These are phyloP conservation scores for Actenoides lindsayi DNA, from an alignment of 2,113 vertebrate genomes.

Conservation along the genomic window DNA sequence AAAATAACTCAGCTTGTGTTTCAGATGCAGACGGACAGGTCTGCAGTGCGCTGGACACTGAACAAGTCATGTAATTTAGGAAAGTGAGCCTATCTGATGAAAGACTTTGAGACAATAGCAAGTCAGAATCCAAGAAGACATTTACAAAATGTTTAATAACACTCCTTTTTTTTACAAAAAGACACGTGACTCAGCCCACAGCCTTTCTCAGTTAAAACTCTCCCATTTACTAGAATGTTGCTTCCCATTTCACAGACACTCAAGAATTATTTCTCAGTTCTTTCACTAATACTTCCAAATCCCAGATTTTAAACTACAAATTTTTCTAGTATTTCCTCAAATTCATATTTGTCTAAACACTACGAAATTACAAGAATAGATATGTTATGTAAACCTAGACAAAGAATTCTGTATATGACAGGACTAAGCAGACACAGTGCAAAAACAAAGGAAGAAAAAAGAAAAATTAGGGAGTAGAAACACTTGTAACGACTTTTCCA, in stretches of 20 bases:
- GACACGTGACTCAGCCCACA: background rate
- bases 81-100: background rate
- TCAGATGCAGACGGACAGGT: background rate
- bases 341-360: background rate
- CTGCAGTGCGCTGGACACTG: background rate
- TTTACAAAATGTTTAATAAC: background rate
- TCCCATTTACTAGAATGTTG: background rate
- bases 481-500: background rate
- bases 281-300: background rate
- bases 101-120: background rate
- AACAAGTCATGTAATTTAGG: background rate
- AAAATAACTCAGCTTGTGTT: background rate
- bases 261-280: background rate
- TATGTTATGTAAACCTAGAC: background rate
- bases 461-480: background rate
- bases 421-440: background rate
- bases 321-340: background rate
- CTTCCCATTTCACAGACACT: background rate
- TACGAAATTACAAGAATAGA: background rate
- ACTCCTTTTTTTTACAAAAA: background rate
- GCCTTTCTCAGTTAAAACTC: background rate
- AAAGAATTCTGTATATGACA: background rate
- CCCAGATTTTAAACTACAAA: background rate
- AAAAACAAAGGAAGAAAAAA: background rate
- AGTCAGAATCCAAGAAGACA: background rate